A percentile compares a stretch with the other conserved stretches of the same genome.
phyloP scores from a whole-genome alignment of 1,140 invertebrate genomes.

The Psix sp. region DNA sequence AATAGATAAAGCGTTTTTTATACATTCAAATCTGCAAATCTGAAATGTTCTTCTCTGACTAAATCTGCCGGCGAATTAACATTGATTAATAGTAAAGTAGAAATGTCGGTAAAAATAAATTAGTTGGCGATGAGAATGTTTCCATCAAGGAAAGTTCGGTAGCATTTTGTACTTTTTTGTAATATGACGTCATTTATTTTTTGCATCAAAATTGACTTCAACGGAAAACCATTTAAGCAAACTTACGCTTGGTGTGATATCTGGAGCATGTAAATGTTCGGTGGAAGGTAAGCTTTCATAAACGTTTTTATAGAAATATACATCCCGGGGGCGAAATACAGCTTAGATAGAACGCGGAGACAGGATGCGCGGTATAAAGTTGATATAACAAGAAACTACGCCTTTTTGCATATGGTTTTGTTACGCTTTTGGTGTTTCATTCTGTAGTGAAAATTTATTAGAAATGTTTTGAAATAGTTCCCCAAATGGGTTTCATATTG shows the following conservation, averaged over 20 bases:
- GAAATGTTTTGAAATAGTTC: no score
- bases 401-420: constrained; percentile 30
- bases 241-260: constrained; percentile 41
- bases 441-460: no score
- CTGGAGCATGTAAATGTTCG: constrained; percentile 50
- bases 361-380: constrained; percentile 29
- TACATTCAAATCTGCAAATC: no score
- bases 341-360: constrained; percentile 34
- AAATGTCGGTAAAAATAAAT: no score
- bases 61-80: no score
- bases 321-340: constrained; percentile 47
- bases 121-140: no score
- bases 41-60: no score
- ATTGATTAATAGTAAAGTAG: no score
- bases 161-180: no score
- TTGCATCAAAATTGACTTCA: constrained; percentile 41
- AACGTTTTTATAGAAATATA: constrained; percentile 41
- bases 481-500: no score
- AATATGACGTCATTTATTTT: constrained; percentile 9
- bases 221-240: constrained; percentile 32
- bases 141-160: no score
- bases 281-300: constrained; percentile 42
- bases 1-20: no score
- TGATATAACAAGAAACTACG: constrained; percentile 34
- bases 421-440: constrained; percentile 13